phyloP scores from a whole-genome alignment of 2,797 vertebrate genomes.

The Melopsittacus undulatus region DNA sequence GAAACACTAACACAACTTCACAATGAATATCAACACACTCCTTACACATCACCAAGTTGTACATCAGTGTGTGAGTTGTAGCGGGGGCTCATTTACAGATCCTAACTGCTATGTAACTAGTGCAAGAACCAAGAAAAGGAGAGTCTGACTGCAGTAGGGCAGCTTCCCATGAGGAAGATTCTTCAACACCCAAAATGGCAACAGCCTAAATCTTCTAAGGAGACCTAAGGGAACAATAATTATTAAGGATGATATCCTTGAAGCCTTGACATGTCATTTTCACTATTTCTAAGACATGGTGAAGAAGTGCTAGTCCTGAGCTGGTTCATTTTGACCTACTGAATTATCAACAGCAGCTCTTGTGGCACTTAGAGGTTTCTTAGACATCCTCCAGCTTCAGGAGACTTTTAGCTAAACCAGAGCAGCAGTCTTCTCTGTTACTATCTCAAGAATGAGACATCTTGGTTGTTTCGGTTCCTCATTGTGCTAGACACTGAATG shows the following conservation, averaged over 20 bases:
- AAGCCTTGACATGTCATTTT: background rate
- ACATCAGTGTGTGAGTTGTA: background rate
- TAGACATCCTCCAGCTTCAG: background rate
- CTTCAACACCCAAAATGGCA: background rate
- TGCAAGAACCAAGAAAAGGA: background rate
- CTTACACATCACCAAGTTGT: background rate
- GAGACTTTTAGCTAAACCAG: background rate
- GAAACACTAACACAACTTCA: accelerated
- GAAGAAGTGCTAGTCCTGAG: background rate
- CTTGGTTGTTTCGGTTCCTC: background rate
- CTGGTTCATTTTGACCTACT: background rate
- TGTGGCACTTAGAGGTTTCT: background rate
- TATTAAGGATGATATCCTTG: background rate
- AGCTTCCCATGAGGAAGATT: background rate
- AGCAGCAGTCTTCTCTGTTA: background rate
- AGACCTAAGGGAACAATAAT: background rate
- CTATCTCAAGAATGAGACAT: background rate
- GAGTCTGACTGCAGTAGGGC: background rate
- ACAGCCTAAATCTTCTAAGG: background rate
- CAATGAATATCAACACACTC: background rate
- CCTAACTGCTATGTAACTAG: background rate
- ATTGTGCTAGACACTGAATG: accelerated
- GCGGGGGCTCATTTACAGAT: background rate
- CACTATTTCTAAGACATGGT: accelerated
- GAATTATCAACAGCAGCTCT: background rate